A percentile compares a stretch with the other conserved stretches of the same genome.
Conservation (phyloP, 1,140 invertebrate species). For the Brachionus paranguensis region DNA sequence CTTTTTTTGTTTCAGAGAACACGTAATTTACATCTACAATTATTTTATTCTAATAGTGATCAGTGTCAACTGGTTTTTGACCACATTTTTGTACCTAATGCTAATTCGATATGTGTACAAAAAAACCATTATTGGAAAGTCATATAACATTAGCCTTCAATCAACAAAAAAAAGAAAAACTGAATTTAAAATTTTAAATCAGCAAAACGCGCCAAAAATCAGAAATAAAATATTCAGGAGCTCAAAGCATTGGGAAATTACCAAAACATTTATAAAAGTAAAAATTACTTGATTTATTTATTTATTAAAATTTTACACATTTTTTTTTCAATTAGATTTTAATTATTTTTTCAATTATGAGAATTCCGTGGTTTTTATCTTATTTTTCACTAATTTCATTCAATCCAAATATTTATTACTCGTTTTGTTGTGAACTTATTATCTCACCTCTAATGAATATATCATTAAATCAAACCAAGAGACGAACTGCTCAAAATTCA, state of each 20-base stretch:
- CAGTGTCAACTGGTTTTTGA: not conserved
- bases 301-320: not conserved
- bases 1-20: not conserved
- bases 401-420: constrained; percentile 21
- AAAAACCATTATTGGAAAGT: not conserved
- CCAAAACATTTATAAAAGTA: constrained; percentile 27
- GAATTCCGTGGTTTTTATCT: not conserved
- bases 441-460: not conserved
- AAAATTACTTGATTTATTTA: not conserved
- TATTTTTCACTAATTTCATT: not conserved
- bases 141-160: not conserved
- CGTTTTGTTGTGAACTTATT: not conserved
- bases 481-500: not conserved
- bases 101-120: constrained; percentile 23
- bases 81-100: not conserved
- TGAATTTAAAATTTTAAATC: not conserved
- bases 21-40: not conserved
- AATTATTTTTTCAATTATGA: constrained; percentile 3
- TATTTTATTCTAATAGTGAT: not conserved
- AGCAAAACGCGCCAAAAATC: not conserved
- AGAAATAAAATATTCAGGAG: constrained; percentile 6
- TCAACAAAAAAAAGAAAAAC: not conserved
- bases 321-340: not conserved
- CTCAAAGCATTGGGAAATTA: constrained; percentile 34
- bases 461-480: not conserved